phyloP scores from a whole-genome alignment of 2,797 vertebrate species.

The Odontamblyopus rebecca region DNA sequence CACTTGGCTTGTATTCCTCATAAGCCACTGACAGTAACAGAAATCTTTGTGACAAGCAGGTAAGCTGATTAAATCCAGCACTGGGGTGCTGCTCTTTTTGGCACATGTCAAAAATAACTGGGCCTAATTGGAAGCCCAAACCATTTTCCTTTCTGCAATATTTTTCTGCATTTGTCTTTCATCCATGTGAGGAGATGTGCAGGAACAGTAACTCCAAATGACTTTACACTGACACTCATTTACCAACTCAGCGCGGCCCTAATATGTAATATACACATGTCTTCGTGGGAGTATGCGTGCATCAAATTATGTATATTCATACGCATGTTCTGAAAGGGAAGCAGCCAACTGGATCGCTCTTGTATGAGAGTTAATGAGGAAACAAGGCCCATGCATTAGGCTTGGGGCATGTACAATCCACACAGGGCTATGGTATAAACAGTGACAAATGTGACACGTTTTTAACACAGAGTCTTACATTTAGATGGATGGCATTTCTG shows the following conservation, averaged over 20 bases:
- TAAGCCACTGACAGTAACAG: slow-evolving; percentile 47
- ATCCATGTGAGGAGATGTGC: neutral
- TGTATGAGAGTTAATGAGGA: slow-evolving; percentile 32
- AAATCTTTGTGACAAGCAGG: slow-evolving; percentile 50
- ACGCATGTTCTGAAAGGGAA: slow-evolving; percentile 16
- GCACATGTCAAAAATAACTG: slow-evolving; percentile 61
- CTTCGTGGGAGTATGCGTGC: slow-evolving; percentile 14
- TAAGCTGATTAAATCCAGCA: slow-evolving; percentile 43
- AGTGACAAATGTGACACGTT: slow-evolving; percentile 34
- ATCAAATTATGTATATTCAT: neutral
- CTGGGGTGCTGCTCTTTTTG: slow-evolving; percentile 49
- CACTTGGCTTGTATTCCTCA: slow-evolving; percentile 50
- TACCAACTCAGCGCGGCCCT: slow-evolving; percentile 9
- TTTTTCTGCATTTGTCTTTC: slow-evolving; percentile 16
- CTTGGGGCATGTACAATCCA: slow-evolving; percentile 33
- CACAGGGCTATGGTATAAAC: slow-evolving; percentile 37
- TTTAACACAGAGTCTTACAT: neutral
- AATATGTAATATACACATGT: slow-evolving; percentile 10
- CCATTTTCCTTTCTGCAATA: slow-evolving; percentile 36
- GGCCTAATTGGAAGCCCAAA: slow-evolving; percentile 58
- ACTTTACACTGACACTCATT: slow-evolving; percentile 23
- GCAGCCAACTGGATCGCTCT: slow-evolving; percentile 40
- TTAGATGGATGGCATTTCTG: neutral
- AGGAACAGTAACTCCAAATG: neutral
- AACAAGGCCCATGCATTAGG: slow-evolving; percentile 46